Evolutionary conservation across 2,888 invertebrate genomes (phyloP), one percentile per base, ranked within the genome.

Genomic region (Pseudococcus viburni): DNA sequence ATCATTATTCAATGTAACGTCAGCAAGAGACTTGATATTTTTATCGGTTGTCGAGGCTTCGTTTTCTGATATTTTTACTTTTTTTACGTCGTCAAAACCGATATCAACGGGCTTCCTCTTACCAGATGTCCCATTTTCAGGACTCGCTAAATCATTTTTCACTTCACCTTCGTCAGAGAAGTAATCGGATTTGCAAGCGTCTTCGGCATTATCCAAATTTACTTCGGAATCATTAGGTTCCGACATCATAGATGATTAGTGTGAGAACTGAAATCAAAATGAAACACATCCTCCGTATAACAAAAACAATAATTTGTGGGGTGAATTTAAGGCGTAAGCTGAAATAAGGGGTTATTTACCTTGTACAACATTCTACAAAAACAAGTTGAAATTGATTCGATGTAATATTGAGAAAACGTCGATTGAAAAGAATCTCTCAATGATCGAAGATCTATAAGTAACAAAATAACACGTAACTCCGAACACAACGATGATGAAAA

Each of bases 151-250:
- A 15, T 83, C 80, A 19, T 3, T 83, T 83, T 83, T 83, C 3
- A 83, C 46, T n/a, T 83, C 80, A 19, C 80, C 80, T 46, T 83
- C 80, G 46, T 83, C 80, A 12, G 80, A 83, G 17, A 83, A 83
- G 46, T 83, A 83, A 46, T 83, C 80, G 0, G 80, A 83, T 83
- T 83, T 83, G 19, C 80, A 83, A 19, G 80, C 80, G 12, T 83
- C 80, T 46, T 83, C 80, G 11, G 80, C 46, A 46, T 46, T 83
- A 39, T 83, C 80, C 9, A 46, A n/a, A 11, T 46, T 46, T 5
- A 19, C 3, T 22, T 46, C 80, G n/a, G 80, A 42, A 46, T 83
- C 80, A 46, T 83, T 83, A 11, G 80, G 80, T 83, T 83, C 80
- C 19, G 19, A 83, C 80, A 83, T 83, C n/a, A 46, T 83, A 19